Conservation (phyloP, 2,797 vertebrate species). For the Apodemus agrarius region DNA sequence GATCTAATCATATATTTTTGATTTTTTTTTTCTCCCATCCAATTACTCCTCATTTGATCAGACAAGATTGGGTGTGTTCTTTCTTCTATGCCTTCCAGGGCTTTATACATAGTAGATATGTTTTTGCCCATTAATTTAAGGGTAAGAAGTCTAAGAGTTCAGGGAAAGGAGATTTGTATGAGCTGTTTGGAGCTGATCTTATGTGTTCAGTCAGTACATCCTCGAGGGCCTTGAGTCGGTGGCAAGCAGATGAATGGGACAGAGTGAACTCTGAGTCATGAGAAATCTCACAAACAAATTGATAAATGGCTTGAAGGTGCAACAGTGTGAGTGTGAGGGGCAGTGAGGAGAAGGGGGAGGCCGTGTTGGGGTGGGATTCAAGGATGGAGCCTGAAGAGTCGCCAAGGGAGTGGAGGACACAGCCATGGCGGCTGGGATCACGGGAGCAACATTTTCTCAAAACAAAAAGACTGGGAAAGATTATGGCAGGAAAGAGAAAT, state of each 20-base stretch:
- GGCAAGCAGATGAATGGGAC: not conserved
- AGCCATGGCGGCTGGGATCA: not conserved
- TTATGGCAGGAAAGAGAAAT: not conserved
- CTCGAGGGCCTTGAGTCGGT: not conserved
- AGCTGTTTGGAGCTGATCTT: not conserved
- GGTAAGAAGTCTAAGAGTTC: too few species aligned
- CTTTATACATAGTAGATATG: not conserved
- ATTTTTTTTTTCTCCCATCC: not conserved
- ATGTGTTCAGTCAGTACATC: not conserved
- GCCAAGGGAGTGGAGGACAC: too few species aligned
- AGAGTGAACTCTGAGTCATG: not conserved
- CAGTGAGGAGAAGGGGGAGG: not conserved
- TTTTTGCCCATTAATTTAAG: too few species aligned
- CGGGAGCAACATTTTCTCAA: not conserved
- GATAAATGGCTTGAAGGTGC: not conserved
- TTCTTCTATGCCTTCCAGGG: not conserved
- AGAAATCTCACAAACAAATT: not conserved
- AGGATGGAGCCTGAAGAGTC: not conserved
- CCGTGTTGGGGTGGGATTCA: too few species aligned
- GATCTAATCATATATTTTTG: too few species aligned
- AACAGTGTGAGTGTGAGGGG: not conserved
- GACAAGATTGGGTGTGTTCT: not conserved
- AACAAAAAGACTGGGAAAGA: not conserved
- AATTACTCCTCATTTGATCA: not conserved
- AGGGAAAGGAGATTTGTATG: not conserved